Evolutionary conservation across 2,797 vertebrate genomes (phyloP), one percentile per base, ranked within the genome.

Genomic region (Rhadinocentrus ornatus): DNA sequence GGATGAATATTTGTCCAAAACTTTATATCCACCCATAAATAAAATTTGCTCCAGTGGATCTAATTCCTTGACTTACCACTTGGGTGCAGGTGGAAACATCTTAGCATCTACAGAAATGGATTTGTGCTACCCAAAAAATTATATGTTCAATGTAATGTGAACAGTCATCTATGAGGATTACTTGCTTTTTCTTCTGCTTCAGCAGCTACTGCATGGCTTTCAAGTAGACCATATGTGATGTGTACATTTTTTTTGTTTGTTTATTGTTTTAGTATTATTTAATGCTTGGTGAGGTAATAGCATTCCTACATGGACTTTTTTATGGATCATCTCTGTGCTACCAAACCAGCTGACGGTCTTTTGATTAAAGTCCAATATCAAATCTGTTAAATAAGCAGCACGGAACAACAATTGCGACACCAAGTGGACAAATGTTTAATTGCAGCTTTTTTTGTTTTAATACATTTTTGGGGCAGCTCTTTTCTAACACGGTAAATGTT

Each of bases 331-430:
- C 11, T 37, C 12, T 37, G 37, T 13, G 3, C 37, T 15, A 41
- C 3, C 13, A 16, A 16, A 41, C 39, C 5, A 16, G 35, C 12
- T 34, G 29, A 44, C 0, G 4, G 41, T 44, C 16, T 44, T 50
- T 3, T 10, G 11, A 50, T 10, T 50, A 13, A 50, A 50, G n/a
- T 24, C n/a, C 46, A n/a, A n/a, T 31, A 48, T 24, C 5, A 64
- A 52, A 26, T 6, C 48, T 24, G 34, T 53, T 37, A 65, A 41
- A 52, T 3, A 44, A 11, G 5, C 35, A 32, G n/a, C 15, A 9
- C 15, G 11, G 58, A 57, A 29, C 50, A 27, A 39, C 26, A 77
- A 71, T 18, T 27, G 37, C 6, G 63, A 62, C 57, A 78, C 66
- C 70, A 73, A 66, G 53, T 69, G 86, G 68, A 2, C 0, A 32